These are phyloP conservation scores for Porites cylindrica DNA, from an alignment of 92 coral and sea anemone species.

Conservation along the genomic window DNA sequence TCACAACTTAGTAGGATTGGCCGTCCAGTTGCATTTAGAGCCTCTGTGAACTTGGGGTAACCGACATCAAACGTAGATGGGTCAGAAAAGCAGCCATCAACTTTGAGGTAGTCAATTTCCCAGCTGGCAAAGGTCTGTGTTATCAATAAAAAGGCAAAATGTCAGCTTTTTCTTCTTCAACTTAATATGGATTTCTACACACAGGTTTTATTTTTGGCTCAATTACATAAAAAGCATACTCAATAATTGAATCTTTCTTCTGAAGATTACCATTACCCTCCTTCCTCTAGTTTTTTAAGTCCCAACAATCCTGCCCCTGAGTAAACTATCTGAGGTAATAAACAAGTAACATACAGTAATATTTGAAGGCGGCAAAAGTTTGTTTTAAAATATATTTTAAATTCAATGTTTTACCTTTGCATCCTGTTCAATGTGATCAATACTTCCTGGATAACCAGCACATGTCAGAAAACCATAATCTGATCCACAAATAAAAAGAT, in stretches of 20 bases:
- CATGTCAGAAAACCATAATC: conserved; percentile 93
- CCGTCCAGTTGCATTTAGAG: conserved; percentile 94
- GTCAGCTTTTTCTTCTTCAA: not conserved
- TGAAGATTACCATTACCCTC: too few relatives aligned
- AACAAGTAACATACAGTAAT: too few relatives aligned
- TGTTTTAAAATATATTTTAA: too few relatives aligned
- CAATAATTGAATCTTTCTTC: too few relatives aligned
- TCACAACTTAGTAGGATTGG: conserved; percentile 88
- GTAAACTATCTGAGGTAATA: too few relatives aligned
- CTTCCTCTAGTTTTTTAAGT: too few relatives aligned
- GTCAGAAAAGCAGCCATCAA: conserved; percentile 94
- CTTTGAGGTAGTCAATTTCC: conserved; percentile 95
- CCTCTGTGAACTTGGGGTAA: conserved; percentile 90
- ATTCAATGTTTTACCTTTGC: conserved; percentile 73
- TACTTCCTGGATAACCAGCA: conserved; percentile 99
- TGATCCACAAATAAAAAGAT: conserved; percentile 1
- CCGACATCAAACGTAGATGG: conserved; percentile 82
- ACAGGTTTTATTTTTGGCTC: too few relatives aligned
- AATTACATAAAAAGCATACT: too few relatives aligned
- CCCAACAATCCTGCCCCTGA: too few relatives aligned
- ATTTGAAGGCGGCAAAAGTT: too few relatives aligned
- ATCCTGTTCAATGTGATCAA: conserved; percentile 84
- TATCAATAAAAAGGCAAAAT: not conserved
- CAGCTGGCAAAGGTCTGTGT: conserved; percentile 97
- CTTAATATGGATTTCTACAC: too few relatives aligned